phyloP scores from a whole-genome alignment of 2,888 invertebrate species.

The Himalopsyche anomala region DNA sequence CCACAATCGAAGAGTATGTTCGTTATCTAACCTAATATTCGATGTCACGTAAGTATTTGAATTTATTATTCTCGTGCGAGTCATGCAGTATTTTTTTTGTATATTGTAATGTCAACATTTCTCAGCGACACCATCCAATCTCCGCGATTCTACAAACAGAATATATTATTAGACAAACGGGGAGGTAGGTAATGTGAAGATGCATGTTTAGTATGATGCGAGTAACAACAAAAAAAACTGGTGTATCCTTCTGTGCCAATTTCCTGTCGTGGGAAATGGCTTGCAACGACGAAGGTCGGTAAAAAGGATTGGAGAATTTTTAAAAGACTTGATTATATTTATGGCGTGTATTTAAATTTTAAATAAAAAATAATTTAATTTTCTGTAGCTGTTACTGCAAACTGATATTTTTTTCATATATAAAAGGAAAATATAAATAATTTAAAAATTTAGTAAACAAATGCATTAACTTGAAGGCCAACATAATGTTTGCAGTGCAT shows the following conservation, averaged over 20 bases:
- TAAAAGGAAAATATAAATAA: too few relatives aligned
- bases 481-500: too few relatives aligned
- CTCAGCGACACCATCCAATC: constrained; percentile 34
- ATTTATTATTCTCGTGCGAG: constrained; percentile 5
- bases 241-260: constrained; percentile 59
- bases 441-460: too few relatives aligned
- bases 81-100: not conserved
- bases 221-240: constrained; percentile 62
- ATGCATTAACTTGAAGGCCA: too few relatives aligned
- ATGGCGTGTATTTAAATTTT: not conserved
- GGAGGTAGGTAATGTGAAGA: not conserved
- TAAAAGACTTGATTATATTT: not conserved
- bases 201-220: constrained; percentile 42
- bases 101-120: constrained; percentile 6
- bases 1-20: too few relatives aligned
- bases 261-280: constrained; percentile 61
- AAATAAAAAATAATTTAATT: not conserved
- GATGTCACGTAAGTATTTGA: not conserved
- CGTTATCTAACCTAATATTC: too few relatives aligned
- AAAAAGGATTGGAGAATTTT: not conserved
- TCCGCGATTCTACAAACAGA: constrained; percentile 29
- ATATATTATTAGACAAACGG: constrained; percentile 26
- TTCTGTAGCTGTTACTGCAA: not conserved
- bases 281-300: not conserved
- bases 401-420: too few relatives aligned